Evolutionary conservation across 2,888 invertebrate species (phyloP).

Genomic region (Chrysopilus asiliformis): DNA sequence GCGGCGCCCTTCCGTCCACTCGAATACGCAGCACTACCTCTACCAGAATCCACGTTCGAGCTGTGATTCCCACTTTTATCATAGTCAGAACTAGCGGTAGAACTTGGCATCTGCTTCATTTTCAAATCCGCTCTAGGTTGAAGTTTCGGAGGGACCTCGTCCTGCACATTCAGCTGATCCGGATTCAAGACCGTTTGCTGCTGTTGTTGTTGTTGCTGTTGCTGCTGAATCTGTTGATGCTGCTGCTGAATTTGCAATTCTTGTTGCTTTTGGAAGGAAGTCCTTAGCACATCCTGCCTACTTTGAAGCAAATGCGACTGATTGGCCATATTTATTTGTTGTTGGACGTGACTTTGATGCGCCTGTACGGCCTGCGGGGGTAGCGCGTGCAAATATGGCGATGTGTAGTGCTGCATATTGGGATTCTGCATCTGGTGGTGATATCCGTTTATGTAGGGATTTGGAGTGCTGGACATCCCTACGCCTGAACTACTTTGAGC

Average conservation of each 20-base stretch:
- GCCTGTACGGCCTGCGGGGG: slow-evolving; percentile 10
- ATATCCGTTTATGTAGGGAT: not conserved
- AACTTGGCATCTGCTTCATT: slow-evolving; percentile 37
- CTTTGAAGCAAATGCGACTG: no score
- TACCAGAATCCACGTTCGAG: slow-evolving; percentile 64
- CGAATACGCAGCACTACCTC: slow-evolving; percentile 69
- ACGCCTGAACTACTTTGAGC: no score
- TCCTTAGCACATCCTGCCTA: slow-evolving; percentile 17
- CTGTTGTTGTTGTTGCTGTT: slow-evolving; percentile 4
- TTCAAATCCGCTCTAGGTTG: slow-evolving; percentile 10
- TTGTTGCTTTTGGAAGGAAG: slow-evolving; percentile 16
- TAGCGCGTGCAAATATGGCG: slow-evolving; percentile 12
- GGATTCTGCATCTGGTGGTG: slow-evolving; percentile 3
- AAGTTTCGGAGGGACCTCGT: slow-evolving; percentile 12
- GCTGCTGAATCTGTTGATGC: slow-evolving; percentile 10
- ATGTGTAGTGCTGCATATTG: slow-evolving; percentile 10
- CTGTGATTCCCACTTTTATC: slow-evolving; percentile 62
- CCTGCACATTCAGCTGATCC: slow-evolving; percentile 25
- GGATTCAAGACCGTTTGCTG: slow-evolving; percentile 29
- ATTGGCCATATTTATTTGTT: slow-evolving; percentile 8
- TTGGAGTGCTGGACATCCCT: not conserved
- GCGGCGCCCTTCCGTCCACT: slow-evolving; percentile 48
- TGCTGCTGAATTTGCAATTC: slow-evolving; percentile 14
- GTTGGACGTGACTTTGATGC: slow-evolving; percentile 9
- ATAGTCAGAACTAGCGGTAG: slow-evolving; percentile 57